Conservation (phyloP, 2,113 vertebrate species). For the Serinus canaria region DNA sequence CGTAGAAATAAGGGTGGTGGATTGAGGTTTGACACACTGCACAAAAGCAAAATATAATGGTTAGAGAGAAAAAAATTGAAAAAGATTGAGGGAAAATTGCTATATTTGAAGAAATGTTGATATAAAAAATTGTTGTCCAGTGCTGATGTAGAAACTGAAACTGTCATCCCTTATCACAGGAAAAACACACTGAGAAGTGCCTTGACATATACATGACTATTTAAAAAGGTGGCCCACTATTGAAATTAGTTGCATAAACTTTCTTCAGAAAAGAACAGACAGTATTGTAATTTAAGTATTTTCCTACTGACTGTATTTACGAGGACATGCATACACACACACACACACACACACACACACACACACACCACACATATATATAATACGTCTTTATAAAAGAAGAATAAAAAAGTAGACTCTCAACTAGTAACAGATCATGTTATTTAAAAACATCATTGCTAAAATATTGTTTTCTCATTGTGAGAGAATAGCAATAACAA, state of each 20-base stretch:
- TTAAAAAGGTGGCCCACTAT: not conserved
- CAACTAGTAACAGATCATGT: not conserved
- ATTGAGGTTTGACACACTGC: not conserved
- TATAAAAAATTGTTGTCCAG: not conserved
- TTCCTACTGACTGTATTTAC: not conserved
- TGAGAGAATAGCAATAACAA: not conserved
- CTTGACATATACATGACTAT: not conserved
- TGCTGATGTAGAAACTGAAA: not conserved
- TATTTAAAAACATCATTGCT: not conserved
- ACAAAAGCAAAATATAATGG: not conserved
- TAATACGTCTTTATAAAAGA: not conserved
- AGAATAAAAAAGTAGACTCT: not conserved
- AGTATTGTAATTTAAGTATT: not conserved
- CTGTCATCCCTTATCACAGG: not conserved
- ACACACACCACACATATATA: no score
- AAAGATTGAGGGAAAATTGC: accelerated
- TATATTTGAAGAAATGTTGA: not conserved
- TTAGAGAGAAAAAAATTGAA: not conserved
- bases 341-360: no score
- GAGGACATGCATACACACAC: no score
- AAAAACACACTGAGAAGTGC: not conserved
- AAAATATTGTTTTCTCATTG: not conserved
- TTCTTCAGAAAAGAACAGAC: not conserved
- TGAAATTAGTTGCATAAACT: not conserved
- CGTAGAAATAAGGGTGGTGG: not conserved